Conservation (phyloP, 2,797 vertebrate genomes). For the Chrosomus eos region DNA sequence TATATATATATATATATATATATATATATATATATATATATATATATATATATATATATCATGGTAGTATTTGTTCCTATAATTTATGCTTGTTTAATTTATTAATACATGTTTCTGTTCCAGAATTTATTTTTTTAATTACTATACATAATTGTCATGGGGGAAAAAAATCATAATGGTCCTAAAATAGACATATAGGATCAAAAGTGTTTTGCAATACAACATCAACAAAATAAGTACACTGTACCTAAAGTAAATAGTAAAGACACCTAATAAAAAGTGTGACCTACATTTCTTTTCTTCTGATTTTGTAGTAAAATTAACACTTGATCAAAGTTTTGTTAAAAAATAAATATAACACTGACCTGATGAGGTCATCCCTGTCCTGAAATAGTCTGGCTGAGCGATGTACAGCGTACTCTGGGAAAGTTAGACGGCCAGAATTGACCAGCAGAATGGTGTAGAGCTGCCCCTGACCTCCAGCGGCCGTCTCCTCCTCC, state of each 20-base stretch:
- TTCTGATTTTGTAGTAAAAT: slow-evolving; percentile 46
- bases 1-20: no score
- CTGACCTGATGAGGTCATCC: slow-evolving; percentile 91
- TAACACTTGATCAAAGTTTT: slow-evolving; percentile 56
- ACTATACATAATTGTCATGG: neutral
- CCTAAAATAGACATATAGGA: neutral
- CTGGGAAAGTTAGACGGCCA: slow-evolving; percentile 87
- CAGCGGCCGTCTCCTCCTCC: slow-evolving; percentile 87
- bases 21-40: no score
- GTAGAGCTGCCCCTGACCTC: slow-evolving; percentile 89
- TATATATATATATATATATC: neutral
- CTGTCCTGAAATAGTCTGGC: slow-evolving; percentile 87
- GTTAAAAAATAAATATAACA: slow-evolving; percentile 55
- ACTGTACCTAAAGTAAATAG: neutral
- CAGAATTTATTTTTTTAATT: neutral
- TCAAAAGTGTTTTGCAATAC: neutral
- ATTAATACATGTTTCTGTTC: neutral
- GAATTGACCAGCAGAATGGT: slow-evolving; percentile 89
- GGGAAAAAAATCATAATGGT: neutral
- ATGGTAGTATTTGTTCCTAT: neutral
- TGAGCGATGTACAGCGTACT: slow-evolving; percentile 81
- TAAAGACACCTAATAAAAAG: neutral
- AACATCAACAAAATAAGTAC: neutral
- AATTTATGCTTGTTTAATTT: neutral
- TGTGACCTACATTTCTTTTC: neutral